Percentiles rank a stretch among this genome's conserved stretches.
Evolutionary conservation across 2,888 invertebrate genomes (phyloP).

Genomic region (Deladenus siricidicola): DNA sequence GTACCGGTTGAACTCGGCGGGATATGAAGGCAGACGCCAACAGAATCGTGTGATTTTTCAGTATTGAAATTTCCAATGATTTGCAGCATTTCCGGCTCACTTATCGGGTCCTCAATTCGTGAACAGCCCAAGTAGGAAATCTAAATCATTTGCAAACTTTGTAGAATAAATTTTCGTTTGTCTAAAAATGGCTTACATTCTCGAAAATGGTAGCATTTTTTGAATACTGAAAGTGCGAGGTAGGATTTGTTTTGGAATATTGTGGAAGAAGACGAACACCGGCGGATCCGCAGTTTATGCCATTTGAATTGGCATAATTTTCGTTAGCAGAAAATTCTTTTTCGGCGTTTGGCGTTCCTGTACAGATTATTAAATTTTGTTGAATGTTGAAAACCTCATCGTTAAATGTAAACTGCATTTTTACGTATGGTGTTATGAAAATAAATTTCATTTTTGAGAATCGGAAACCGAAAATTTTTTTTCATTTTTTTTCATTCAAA

Average conservation of each 20-base stretch:
- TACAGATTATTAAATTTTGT: too few relatives aligned
- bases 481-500: too few relatives aligned
- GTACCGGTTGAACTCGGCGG: constrained; percentile 84
- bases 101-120: constrained; percentile 40
- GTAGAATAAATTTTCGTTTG: not conserved
- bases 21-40: constrained; percentile 82
- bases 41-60: constrained; percentile 60
- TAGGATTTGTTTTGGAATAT: not conserved
- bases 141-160: constrained; percentile 18
- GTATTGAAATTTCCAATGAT: constrained; percentile 63
- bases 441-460: too few relatives aligned
- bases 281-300: not conserved
- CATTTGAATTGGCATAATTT: too few relatives aligned
- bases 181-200: not conserved
- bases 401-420: too few relatives aligned
- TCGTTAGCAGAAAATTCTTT: too few relatives aligned
- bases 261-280: not conserved
- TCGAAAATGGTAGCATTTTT: not conserved
- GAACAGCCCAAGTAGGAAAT: constrained; percentile 48
- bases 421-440: too few relatives aligned
- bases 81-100: constrained; percentile 43
- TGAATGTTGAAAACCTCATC: too few relatives aligned
- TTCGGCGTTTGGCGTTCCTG: too few relatives aligned
- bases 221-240: too few relatives aligned
- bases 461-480: too few relatives aligned